Percentiles rank a stretch among this genome's conserved stretches.
Conservation (phyloP, 1,140 invertebrate genomes). For the Macrostomum lignano region DNA sequence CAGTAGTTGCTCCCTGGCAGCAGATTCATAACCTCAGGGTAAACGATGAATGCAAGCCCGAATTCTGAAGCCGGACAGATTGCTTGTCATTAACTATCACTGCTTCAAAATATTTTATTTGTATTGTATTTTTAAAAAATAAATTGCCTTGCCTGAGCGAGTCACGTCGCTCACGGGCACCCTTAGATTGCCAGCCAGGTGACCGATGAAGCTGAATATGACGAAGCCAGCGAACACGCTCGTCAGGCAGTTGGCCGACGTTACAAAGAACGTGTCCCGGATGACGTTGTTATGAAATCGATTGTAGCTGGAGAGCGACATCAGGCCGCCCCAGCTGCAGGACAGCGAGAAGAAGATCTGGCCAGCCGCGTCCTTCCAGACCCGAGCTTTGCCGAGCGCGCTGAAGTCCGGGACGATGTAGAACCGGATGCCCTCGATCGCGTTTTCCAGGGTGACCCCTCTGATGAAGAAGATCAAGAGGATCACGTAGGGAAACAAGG, state of each 20-base stretch:
- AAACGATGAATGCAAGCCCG: slow-evolving; percentile 1
- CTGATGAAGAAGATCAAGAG: slow-evolving; percentile 16
- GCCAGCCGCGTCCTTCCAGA: slow-evolving; percentile 65
- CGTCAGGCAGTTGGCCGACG: not conserved
- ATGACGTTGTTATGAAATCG: slow-evolving; percentile 48
- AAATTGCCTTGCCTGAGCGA: slow-evolving; percentile 12
- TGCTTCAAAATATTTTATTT: no score
- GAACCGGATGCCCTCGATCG: slow-evolving; percentile 11
- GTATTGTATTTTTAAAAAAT: no score
- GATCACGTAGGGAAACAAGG: slow-evolving; percentile 43
- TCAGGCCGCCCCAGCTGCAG: slow-evolving; percentile 67
- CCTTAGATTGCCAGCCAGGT: not conserved
- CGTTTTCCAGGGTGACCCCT: slow-evolving; percentile 15
- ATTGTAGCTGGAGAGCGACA: slow-evolving; percentile 72
- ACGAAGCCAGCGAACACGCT: not conserved
- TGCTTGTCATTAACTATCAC: no score
- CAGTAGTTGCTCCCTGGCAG: not conserved
- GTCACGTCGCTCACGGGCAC: not conserved
- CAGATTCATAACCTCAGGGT: not conserved
- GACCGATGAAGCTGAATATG: not conserved
- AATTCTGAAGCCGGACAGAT: no score
- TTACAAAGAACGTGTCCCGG: not conserved
- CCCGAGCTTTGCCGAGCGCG: not conserved
- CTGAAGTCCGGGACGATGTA: slow-evolving; percentile 4
- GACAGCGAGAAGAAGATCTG: slow-evolving; percentile 76